A percentile compares a stretch with the other conserved stretches of the same genome.
phyloP scores from a whole-genome alignment of 2,797 vertebrate genomes.

The Protonibea diacanthus region DNA sequence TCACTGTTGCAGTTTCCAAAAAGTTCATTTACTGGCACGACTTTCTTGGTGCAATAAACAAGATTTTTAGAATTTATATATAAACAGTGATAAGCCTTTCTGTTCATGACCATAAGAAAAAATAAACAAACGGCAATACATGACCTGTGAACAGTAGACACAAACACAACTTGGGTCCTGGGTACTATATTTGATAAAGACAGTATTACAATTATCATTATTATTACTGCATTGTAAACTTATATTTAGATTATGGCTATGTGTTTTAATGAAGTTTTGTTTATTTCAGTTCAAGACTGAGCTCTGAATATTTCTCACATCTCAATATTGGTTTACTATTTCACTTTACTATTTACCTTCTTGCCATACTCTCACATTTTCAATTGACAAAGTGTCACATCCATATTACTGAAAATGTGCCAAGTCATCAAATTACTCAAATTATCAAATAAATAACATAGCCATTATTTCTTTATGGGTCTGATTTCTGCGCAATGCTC shows the following conservation, averaged over 20 bases:
- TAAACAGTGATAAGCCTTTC: not conserved
- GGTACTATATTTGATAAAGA: not conserved
- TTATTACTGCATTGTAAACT: not conserved
- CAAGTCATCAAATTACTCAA: slow-evolving; percentile 6
- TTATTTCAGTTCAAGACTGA: not conserved
- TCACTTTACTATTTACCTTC: not conserved
- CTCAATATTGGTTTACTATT: not conserved
- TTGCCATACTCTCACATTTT: not conserved
- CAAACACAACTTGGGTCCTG: not conserved
- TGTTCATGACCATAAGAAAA: not conserved
- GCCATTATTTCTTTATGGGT: slow-evolving; percentile 17
- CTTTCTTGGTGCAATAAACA: not conserved
- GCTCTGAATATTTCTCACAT: not conserved
- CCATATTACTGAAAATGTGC: not conserved
- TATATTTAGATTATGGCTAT: not conserved
- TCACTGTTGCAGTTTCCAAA: not conserved
- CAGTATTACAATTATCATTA: not conserved
- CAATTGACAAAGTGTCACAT: not conserved
- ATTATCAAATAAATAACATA: slow-evolving; percentile 33
- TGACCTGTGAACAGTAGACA: not conserved
- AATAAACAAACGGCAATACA: not conserved
- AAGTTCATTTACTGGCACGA: not conserved
- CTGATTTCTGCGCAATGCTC: slow-evolving; percentile 31
- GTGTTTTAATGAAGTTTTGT: not conserved
- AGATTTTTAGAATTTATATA: not conserved